Base-by-base conservation (phyloP, 2,888 invertebrate species). In the Chymomyza amoena region DNA sequence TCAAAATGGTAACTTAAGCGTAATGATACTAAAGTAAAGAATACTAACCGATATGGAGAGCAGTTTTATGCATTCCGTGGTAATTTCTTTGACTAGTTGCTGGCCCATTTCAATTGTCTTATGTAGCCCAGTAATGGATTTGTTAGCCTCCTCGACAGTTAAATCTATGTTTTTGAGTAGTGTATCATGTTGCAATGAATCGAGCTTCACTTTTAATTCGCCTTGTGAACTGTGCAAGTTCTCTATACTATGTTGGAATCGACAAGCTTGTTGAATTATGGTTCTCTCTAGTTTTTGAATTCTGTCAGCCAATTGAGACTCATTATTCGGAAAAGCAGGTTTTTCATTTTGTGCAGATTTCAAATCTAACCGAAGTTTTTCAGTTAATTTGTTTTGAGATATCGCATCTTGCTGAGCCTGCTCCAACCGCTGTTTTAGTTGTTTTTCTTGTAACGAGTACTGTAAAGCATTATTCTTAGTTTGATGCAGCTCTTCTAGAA, bases 191-290 rank as follows among this genome's bases (percentile, higher is more conserved):
- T 78, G 32, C 20, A 90, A 61, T 0, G 81, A 72, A 2, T 65
- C 64, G 6, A 89, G n/a, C 57, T 87, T 87, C 0, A 85, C 4
- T n/a, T 83, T 68, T 6, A 88, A 61, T 39, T 90, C 90, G 1
- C 56, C 66, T 0, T 76, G 59, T 1, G 75, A 70, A 57, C 75
- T 75, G 28, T 81, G 64, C 50, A 90, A n/a, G 1, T 84, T 84
- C 0, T 59, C 15, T 1, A 78, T 7, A 28, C 86, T 67, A 9
- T 69, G 72, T 4, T 71, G 60, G 6, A 89, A 70, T 4, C 66
- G 25, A 0, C 67, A 39, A 1, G 81, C 63, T 54, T 86, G 77
- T 1, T 54, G 56, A 15, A 74, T 50, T 6, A 84, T 28, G 10
- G 71, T 65, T 15, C 60, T 64, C 54, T 73, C 70, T 25, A 68